Percentiles rank a stretch among this genome's conserved stretches.
These are phyloP conservation scores for Drosophila aff. DNA, from an alignment of 1,140 invertebrate genomes.

Conservation along the genomic window DNA sequence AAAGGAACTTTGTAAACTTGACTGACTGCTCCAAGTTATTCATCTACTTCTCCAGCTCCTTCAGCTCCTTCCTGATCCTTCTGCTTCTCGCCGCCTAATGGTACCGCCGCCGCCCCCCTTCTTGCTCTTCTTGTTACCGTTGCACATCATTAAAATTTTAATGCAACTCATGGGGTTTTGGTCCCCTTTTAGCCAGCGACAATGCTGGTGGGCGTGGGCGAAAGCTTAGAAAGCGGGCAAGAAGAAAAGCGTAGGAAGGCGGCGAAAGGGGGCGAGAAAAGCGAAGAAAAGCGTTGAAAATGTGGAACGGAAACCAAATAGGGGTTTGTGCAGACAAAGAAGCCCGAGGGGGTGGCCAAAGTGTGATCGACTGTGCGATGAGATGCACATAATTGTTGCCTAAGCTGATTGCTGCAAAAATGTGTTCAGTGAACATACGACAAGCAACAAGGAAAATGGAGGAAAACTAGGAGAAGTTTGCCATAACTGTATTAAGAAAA, in stretches of 20 bases:
- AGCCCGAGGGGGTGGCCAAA: not conserved
- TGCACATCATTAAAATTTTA: constrained; percentile 79
- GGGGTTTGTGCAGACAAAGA: constrained; percentile 17
- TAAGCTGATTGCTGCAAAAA: constrained; percentile 41
- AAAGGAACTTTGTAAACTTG: constrained; percentile 45
- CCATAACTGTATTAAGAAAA: not conserved
- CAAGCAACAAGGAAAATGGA: not conserved
- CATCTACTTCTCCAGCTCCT: constrained; percentile 3
- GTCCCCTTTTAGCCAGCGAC: constrained; percentile 35
- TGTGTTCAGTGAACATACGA: constrained; percentile 8
- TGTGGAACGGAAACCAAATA: constrained; percentile 42
- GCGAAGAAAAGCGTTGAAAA: constrained; percentile 12
- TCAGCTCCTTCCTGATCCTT: constrained; percentile 2
- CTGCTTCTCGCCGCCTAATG: not conserved
- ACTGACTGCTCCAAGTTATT: constrained; percentile 32
- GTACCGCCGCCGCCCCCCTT: not conserved
- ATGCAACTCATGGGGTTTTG: constrained; percentile 45
- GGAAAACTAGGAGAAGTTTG: not conserved
- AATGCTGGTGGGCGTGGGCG: constrained; percentile 67
- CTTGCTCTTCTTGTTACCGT: constrained; percentile 25
- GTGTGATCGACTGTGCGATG: constrained; percentile 61
- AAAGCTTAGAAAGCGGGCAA: constrained; percentile 63
- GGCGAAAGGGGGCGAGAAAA: not conserved
- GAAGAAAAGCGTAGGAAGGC: constrained; percentile 22
- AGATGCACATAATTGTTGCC: constrained; percentile 64